Evolutionary conservation across 2,888 invertebrate genomes (phyloP).

Genomic region (Acleris laterana): DNA sequence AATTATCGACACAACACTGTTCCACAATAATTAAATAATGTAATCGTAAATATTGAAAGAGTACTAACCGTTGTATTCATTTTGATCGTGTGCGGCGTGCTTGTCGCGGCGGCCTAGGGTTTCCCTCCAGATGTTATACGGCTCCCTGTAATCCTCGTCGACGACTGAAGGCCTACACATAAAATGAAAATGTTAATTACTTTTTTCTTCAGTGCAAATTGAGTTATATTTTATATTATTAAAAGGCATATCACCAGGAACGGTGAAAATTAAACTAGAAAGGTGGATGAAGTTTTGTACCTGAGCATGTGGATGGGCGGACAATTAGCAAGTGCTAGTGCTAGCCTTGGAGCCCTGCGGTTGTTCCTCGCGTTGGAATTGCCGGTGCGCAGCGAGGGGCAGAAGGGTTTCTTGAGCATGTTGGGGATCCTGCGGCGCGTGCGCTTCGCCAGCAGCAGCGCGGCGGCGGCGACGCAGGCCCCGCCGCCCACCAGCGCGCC

Average conservation of each 20-base stretch:
- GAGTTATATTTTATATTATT: too few relatives aligned
- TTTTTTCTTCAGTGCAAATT: too few relatives aligned
- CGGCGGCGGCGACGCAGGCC: slow-evolving; percentile 85
- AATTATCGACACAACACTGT: too few relatives aligned
- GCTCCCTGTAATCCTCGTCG: slow-evolving; percentile 78
- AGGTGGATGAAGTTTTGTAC: slow-evolving; percentile 47
- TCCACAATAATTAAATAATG: too few relatives aligned
- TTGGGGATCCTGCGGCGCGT: slow-evolving; percentile 70
- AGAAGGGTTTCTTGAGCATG: slow-evolving; percentile 77
- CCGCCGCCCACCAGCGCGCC: slow-evolving; percentile 80
- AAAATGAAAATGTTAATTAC: slow-evolving; percentile 37
- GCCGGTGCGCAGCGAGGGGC: slow-evolving; percentile 66
- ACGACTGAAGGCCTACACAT: slow-evolving; percentile 73
- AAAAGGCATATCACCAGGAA: too few relatives aligned
- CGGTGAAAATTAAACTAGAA: too few relatives aligned
- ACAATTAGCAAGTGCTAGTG: slow-evolving; percentile 73
- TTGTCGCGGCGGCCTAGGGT: slow-evolving; percentile 76
- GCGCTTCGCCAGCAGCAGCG: slow-evolving; percentile 86
- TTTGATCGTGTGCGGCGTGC: slow-evolving; percentile 68
- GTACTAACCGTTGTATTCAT: slow-evolving; percentile 75
- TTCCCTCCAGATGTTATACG: slow-evolving; percentile 80
- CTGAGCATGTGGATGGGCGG: slow-evolving; percentile 78
- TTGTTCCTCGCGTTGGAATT: slow-evolving; percentile 71
- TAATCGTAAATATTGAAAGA: too few relatives aligned
- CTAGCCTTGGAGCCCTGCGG: slow-evolving; percentile 73